Conservation (phyloP, 2,888 invertebrate genomes). For the Xestia sexstrigata region DNA sequence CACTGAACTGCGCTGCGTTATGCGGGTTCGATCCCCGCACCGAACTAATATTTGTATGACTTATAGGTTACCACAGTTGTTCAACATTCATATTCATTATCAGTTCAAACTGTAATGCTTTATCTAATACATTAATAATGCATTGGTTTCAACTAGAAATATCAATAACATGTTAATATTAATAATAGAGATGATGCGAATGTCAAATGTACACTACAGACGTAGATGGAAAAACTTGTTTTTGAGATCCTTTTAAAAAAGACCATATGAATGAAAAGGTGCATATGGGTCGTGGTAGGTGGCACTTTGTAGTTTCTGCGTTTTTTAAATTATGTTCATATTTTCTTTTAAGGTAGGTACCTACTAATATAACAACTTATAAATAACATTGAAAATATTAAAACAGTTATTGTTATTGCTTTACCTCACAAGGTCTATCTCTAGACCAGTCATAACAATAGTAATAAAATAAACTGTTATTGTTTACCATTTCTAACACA, state of each 20-base stretch:
- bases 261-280: background rate
- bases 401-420: background rate
- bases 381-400: too few species aligned
- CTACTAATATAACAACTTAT: background rate
- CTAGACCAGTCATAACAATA: background rate
- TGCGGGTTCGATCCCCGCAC: too few species aligned
- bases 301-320: too few species aligned
- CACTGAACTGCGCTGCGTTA: too few species aligned
- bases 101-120: background rate
- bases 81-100: background rate
- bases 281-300: background rate
- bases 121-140: conserved; percentile 19
- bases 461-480: conserved; percentile 18
- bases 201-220: conserved; percentile 15
- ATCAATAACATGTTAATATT: conserved; percentile 3
- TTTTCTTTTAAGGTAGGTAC: background rate
- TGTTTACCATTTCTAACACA: background rate
- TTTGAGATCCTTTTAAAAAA: background rate
- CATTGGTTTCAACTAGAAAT: conserved; percentile 28
- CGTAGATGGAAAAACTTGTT: conserved; percentile 11
- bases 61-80: too few species aligned
- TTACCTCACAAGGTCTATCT: background rate
- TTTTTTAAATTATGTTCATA: background rate
- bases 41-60: too few species aligned
- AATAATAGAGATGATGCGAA: conserved; percentile 2